Percentiles rank a stretch among this genome's conserved stretches.
phyloP scores from a whole-genome alignment of 2,888 invertebrate genomes.

The Tetanocera ferruginea region DNA sequence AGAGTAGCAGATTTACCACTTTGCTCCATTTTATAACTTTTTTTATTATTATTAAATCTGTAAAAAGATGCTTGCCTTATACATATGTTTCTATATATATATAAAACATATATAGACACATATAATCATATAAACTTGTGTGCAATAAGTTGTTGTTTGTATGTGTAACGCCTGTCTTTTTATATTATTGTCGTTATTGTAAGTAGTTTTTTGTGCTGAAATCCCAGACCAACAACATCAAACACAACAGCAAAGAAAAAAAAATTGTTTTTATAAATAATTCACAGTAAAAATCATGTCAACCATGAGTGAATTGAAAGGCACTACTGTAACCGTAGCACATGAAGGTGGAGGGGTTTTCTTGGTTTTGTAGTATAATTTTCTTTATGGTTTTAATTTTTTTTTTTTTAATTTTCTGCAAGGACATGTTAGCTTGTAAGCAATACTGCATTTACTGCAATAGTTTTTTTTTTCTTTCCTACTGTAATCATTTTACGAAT shows the following conservation, averaged over 20 bases:
- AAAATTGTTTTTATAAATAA: not conserved
- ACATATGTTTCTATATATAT: too few species aligned
- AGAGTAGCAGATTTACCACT: not conserved
- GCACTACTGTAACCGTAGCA: not conserved
- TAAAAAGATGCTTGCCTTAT: not conserved
- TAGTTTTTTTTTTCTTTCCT: not conserved
- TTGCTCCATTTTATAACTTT: not conserved
- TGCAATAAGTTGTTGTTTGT: not conserved
- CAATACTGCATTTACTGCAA: not conserved
- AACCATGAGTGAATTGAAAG: constrained; percentile 18
- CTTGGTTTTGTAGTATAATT: not conserved
- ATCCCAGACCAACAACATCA: not conserved
- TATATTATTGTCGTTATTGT: not conserved
- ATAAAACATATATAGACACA: not conserved
- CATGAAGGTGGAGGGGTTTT: not conserved
- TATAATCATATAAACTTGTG: not conserved
- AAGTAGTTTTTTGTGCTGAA: not conserved
- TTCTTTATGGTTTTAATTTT: not conserved
- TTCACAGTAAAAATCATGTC: constrained; percentile 24
- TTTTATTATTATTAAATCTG: constrained; percentile 13
- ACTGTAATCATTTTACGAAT: not conserved
- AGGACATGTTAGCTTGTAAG: not conserved
- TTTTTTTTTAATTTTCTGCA: not conserved
- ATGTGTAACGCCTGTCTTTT: not conserved
- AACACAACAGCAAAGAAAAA: not conserved